phyloP scores from a whole-genome alignment of 2,113 vertebrate genomes.

The Larimichthys crocea region DNA sequence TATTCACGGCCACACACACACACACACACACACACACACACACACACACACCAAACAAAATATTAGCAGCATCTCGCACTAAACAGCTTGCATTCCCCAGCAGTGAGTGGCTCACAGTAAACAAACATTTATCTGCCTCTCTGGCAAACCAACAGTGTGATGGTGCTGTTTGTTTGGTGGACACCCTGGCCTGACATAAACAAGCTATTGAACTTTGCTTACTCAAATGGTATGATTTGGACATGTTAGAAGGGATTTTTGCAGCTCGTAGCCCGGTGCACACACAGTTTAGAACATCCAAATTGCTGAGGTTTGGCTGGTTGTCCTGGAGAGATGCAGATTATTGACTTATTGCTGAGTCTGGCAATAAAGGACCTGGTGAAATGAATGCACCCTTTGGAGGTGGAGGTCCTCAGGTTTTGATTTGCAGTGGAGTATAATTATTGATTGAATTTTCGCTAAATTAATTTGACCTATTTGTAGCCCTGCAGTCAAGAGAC shows the following conservation, averaged over 20 bases:
- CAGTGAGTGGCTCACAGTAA: conserved; percentile 61
- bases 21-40: not conserved
- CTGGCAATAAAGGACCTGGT: not conserved
- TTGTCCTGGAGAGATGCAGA: not conserved
- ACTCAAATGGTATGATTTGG: conserved; percentile 39
- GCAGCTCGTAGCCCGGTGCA: not conserved
- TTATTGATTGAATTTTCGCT: not conserved
- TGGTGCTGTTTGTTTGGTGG: conserved; percentile 60
- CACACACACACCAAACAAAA: conserved; percentile 52
- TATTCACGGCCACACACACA: conserved; percentile 16
- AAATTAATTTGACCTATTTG: not conserved
- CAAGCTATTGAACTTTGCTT: conserved; percentile 59
- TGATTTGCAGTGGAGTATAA: not conserved
- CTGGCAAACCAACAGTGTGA: conserved; percentile 21
- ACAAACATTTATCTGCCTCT: conserved; percentile 65
- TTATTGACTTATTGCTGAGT: conserved; percentile 8
- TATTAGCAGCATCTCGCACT: conserved; percentile 49
- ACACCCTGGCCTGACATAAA: conserved; percentile 60
- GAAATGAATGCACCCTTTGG: not conserved
- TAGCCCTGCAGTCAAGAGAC: not conserved
- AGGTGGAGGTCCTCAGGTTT: not conserved
- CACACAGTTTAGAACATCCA: conserved; percentile 35
- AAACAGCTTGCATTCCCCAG: conserved; percentile 75
- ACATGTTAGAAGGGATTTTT: conserved; percentile 30
- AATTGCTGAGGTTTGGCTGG: conserved; percentile 47